A percentile compares a stretch with the other conserved stretches of the same genome.
phyloP scores from a whole-genome alignment of 2,113 vertebrate species.

The Empidonax traillii region DNA sequence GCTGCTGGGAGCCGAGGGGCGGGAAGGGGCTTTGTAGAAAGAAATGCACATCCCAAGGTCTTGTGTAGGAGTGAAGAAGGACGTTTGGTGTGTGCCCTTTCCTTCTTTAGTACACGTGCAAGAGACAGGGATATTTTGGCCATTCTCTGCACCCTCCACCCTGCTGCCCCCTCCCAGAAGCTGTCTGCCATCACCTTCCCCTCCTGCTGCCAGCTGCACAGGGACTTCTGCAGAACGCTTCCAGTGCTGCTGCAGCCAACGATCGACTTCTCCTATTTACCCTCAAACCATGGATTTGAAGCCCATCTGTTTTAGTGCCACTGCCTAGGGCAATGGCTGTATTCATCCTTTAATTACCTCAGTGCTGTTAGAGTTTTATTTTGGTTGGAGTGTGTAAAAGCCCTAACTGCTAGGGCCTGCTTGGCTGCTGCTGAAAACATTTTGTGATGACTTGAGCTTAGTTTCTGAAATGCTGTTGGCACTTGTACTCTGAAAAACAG shows the following conservation, averaged over 20 bases:
- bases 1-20: not conserved
- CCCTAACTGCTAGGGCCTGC: not conserved
- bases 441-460: not conserved
- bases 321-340: not conserved
- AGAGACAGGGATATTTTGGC: not conserved
- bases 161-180: not conserved
- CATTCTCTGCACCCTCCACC: accelerated
- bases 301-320: not conserved
- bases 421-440: constrained; percentile 17
- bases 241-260: not conserved
- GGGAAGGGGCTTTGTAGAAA: not conserved
- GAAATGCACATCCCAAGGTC: not conserved
- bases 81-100: not conserved
- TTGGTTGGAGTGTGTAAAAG: constrained; percentile 18
- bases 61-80: not conserved
- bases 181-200: not conserved
- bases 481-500: not conserved
- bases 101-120: accelerated
- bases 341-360: constrained; percentile 31
- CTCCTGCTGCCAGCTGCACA: not conserved
- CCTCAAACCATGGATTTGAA: not conserved
- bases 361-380: constrained; percentile 18
- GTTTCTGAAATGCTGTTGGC: constrained; percentile 34
- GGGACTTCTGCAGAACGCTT: not conserved
- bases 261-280: not conserved